Percentiles rank a stretch among this genome's conserved stretches.
Conservation (phyloP, 2,888 invertebrate species). For the Eupithecia dodoneata region DNA sequence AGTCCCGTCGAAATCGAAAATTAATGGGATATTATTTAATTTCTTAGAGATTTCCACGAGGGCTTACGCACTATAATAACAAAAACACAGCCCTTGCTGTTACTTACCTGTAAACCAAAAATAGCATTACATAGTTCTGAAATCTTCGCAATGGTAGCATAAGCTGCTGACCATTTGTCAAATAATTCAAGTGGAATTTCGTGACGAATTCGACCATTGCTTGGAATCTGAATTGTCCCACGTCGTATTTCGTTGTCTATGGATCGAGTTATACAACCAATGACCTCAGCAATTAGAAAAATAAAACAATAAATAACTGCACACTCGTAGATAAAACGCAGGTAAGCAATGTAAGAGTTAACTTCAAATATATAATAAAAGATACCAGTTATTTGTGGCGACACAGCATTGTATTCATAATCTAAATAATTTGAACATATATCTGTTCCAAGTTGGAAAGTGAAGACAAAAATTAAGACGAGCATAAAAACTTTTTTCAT, state of each 20-base stretch:
- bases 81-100: no score
- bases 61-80: no score
- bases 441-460: background rate
- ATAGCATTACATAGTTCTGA: conserved; percentile 23
- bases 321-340: conserved; percentile 7
- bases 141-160: conserved; percentile 16
- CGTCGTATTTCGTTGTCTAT: conserved; percentile 17
- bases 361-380: background rate
- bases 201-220: background rate
- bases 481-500: conserved; percentile 4
- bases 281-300: conserved; percentile 12
- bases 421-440: background rate
- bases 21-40: no score
- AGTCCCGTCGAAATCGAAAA: no score
- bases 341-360: background rate
- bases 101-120: conserved; percentile 25
- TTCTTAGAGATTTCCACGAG: no score
- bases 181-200: conserved; percentile 12
- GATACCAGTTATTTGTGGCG: background rate
- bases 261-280: conserved; percentile 22
- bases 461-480: background rate
- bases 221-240: background rate
- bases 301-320: conserved; percentile 19
- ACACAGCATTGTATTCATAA: background rate
- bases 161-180: conserved; percentile 30